A percentile compares a stretch with the other conserved stretches of the same genome.
Conservation (phyloP, 2,888 invertebrate genomes). For the Silvanus unidentatus region DNA sequence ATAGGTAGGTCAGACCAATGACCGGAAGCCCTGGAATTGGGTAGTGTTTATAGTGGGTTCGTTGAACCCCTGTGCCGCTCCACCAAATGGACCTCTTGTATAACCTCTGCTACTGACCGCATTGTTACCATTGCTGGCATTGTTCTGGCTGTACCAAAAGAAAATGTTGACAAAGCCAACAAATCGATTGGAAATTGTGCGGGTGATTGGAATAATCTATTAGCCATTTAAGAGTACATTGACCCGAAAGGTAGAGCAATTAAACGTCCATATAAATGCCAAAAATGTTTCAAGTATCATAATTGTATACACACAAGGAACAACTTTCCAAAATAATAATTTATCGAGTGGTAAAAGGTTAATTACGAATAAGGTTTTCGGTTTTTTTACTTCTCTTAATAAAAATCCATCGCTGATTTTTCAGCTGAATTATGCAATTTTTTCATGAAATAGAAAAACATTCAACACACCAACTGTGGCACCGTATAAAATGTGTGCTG, state of each 20-base stretch:
- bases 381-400: too few relatives aligned
- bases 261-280: constrained; percentile 16
- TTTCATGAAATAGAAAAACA: not conserved
- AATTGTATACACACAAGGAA: constrained; percentile 13
- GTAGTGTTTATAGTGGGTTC: constrained; percentile 10
- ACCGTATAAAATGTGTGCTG: constrained; percentile 1
- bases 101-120: constrained; percentile 14
- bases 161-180: too few relatives aligned
- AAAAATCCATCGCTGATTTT: constrained; percentile 9
- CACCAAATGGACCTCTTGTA: constrained; percentile 10
- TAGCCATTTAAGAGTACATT: constrained; percentile 17
- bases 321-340: constrained; percentile 22
- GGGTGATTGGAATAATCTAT: too few relatives aligned
- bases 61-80: constrained; percentile 12
- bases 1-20: constrained; percentile 18
- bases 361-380: too few relatives aligned
- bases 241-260: constrained; percentile 9
- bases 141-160: constrained; percentile 11
- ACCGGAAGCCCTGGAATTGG: constrained; percentile 15
- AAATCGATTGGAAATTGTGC: too few relatives aligned
- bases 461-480: not conserved
- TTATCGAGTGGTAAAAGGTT: constrained; percentile 14
- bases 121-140: constrained; percentile 16
- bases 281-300: constrained; percentile 16
- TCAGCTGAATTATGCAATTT: constrained; percentile 12